Conservation (phyloP, 1,140 invertebrate genomes). For the Drosophila bocqueti region DNA sequence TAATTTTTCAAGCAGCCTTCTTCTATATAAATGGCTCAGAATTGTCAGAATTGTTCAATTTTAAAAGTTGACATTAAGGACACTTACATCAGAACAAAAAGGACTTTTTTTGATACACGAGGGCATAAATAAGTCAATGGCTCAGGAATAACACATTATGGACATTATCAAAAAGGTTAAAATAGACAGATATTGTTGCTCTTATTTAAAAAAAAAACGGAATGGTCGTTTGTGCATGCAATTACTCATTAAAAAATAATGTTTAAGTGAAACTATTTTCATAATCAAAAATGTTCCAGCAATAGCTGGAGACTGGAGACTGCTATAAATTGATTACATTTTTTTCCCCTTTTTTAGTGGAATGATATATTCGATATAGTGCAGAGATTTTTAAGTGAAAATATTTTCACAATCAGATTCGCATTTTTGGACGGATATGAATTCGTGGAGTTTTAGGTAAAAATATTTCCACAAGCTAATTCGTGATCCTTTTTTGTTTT, state of each 20-base stretch:
- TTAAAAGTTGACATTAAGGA: not conserved
- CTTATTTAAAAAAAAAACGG: not conserved
- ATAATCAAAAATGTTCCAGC: not conserved
- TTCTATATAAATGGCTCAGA: not conserved
- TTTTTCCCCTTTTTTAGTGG: slow-evolving; percentile 3
- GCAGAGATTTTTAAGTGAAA: not conserved
- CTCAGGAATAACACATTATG: not conserved
- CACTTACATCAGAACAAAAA: not conserved
- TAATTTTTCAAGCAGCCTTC: not conserved
- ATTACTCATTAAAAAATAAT: not conserved
- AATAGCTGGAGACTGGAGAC: not conserved
- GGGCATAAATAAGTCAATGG: not conserved
- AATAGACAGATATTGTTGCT: not conserved
- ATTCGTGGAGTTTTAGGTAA: not conserved
- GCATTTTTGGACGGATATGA: not conserved
- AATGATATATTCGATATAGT: slow-evolving; percentile 9
- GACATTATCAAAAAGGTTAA: not conserved
- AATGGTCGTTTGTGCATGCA: slow-evolving; percentile 8
- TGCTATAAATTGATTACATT: slow-evolving; percentile 8
- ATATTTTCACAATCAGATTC: slow-evolving; percentile 3
- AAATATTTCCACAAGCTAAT: not conserved
- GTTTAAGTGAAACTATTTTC: not conserved
- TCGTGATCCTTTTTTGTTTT: not conserved
- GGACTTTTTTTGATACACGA: not conserved
- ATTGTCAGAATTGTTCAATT: not conserved